Conservation (phyloP, 1,140 invertebrate species). For the Anastrepha ludens region DNA sequence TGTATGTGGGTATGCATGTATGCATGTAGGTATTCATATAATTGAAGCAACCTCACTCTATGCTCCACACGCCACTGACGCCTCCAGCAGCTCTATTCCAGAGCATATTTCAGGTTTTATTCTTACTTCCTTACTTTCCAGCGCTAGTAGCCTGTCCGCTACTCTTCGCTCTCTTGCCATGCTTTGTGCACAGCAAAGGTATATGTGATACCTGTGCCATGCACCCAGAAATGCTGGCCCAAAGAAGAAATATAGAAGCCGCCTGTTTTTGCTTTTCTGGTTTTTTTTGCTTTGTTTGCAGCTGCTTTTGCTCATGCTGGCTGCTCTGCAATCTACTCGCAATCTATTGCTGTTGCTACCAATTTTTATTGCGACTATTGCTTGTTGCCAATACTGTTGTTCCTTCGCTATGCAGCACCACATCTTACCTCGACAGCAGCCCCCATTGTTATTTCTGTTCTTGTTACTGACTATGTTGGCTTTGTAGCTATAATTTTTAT, state of each 20-base stretch:
- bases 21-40: not conserved
- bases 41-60: not conserved
- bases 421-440: not conserved
- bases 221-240: not conserved
- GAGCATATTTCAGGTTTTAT: not conserved
- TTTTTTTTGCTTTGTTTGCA: not conserved
- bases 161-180: not conserved
- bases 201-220: not conserved
- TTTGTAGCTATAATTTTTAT: constrained; percentile 38
- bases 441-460: not conserved
- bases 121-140: not conserved
- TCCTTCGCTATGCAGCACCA: not conserved
- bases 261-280: not conserved
- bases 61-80: not conserved
- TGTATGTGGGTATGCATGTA: not conserved
- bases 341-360: not conserved
- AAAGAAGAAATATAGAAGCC: not conserved
- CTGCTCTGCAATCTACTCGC: not conserved
- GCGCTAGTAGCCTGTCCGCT: not conserved
- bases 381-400: not conserved
- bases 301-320: not conserved
- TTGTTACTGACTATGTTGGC: not conserved
- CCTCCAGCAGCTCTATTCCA: not conserved
- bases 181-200: not conserved
- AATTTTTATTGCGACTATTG: not conserved